Base-by-base conservation (phyloP, 2,797 vertebrate genomes). In the Fratercula arctica region DNA sequence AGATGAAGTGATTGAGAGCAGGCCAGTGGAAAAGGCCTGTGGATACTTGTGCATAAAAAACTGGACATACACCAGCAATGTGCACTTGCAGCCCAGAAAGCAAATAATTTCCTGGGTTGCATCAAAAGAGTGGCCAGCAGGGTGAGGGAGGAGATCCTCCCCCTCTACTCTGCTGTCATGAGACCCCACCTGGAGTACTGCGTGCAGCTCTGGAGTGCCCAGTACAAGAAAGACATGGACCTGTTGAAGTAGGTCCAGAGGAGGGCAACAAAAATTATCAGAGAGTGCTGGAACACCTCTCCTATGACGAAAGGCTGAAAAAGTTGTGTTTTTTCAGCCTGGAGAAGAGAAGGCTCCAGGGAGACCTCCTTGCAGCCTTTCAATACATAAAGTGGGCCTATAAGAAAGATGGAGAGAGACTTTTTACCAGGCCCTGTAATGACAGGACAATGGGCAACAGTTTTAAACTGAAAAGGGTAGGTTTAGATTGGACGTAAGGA, bases 11-110 rank as follows among this genome's bases (percentile, higher is more conserved):
- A n/a, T 59, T 59, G 17, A 43, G 4, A 68, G 39, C 2, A 48
- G 20, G 2, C 10, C 15, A 53, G 20, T 1, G 0, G 7, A 64
- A 28, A 61, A 78, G 7, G 5, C 23, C 64, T 18, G 9, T 0
- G 0, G 10, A 5, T 25, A 20, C 5, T 31, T 21, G 11, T 45
- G 28, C 10, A 39, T 23, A 25, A 70, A 70, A 46, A 8, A 16
- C 0, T 31, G 13, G 23, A 43, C 51, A 48, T 10, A 21, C 3
- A 15, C 7, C 13, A 46, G 46, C 14, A 72, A 37, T 8, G 4
- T 45, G 11, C 19, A 69, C 37, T 25, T 51, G 25, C 19, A 74
- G 5, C 4, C 23, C n/a, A 61, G 37, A 79, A 75, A 25, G 9
- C 5, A 7, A 56, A 8, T 2, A 2, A 2, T 24, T n/a, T 61